phyloP scores from a whole-genome alignment of 2,113 vertebrate genomes.

The Microcebus jonahi region DNA sequence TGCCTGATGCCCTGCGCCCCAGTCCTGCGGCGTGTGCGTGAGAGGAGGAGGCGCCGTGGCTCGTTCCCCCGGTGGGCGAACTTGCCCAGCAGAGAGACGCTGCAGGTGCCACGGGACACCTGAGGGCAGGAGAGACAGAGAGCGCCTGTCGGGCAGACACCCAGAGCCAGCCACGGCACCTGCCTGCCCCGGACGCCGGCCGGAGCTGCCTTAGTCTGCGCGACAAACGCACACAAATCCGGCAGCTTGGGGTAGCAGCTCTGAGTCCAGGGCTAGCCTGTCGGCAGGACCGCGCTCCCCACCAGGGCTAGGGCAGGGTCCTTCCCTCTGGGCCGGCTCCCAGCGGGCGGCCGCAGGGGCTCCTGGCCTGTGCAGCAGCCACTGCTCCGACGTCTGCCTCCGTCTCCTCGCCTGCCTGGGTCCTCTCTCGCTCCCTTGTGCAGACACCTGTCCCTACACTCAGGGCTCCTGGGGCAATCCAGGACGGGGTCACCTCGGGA shows the following conservation, averaged over 20 bases:
- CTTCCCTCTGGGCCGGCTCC: background rate
- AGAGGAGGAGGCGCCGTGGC: accelerated
- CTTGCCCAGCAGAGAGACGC: background rate
- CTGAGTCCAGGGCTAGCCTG: background rate
- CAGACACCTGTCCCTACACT: background rate
- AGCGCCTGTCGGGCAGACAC: accelerated
- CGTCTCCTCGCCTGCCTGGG: background rate
- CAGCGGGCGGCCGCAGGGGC: background rate
- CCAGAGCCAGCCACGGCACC: accelerated
- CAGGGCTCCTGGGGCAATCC: background rate
- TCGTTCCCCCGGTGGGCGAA: too few relatives aligned
- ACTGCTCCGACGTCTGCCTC: too few relatives aligned
- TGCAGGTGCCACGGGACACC: too few relatives aligned
- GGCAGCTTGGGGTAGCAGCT: background rate
- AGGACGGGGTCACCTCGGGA: background rate
- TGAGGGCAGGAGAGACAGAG: too few relatives aligned
- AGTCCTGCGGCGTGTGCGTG: background rate
- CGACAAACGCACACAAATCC: background rate
- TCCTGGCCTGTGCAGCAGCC: background rate
- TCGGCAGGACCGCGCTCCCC: background rate
- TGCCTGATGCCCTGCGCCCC: background rate
- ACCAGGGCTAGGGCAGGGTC: background rate
- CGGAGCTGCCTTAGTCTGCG: accelerated
- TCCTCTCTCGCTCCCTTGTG: background rate
- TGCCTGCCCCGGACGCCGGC: accelerated